These are phyloP conservation scores for Camarhynchus parvulus DNA, from an alignment of 2,113 vertebrate species.

Conservation along the genomic window DNA sequence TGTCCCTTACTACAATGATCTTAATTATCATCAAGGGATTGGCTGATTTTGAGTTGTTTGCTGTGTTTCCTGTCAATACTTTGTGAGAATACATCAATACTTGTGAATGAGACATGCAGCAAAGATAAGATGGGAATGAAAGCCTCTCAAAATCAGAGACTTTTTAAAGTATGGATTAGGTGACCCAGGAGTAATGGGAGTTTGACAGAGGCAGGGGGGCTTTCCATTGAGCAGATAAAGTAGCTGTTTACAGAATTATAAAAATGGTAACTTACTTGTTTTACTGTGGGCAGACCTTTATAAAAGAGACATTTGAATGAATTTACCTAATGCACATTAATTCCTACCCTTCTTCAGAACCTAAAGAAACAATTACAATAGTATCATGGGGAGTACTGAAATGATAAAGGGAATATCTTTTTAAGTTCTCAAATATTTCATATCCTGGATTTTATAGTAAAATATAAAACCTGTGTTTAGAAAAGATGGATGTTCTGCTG, in stretches of 20 bases:
- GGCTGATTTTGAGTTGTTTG: background rate
- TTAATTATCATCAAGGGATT: background rate
- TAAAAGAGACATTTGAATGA: background rate
- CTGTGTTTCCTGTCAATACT: background rate
- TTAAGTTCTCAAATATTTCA: background rate
- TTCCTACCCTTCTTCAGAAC: background rate
- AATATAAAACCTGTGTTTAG: background rate
- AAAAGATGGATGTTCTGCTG: background rate
- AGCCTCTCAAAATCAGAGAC: background rate
- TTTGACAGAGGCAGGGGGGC: fast-evolving
- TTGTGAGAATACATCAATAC: background rate
- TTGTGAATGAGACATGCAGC: background rate
- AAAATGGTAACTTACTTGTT: background rate
- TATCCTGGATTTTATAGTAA: background rate
- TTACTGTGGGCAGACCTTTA: background rate
- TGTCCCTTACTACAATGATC: background rate
- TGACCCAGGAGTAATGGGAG: fast-evolving
- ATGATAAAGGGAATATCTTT: background rate
- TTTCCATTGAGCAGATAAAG: background rate
- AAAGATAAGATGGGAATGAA: background rate
- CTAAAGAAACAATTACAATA: background rate
- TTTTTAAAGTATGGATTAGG: background rate
- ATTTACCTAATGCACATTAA: background rate
- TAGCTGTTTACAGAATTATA: background rate
- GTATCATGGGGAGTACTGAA: background rate